Base-by-base conservation (phyloP, 2,888 invertebrate species). In the Epistrophe grossulariae region DNA sequence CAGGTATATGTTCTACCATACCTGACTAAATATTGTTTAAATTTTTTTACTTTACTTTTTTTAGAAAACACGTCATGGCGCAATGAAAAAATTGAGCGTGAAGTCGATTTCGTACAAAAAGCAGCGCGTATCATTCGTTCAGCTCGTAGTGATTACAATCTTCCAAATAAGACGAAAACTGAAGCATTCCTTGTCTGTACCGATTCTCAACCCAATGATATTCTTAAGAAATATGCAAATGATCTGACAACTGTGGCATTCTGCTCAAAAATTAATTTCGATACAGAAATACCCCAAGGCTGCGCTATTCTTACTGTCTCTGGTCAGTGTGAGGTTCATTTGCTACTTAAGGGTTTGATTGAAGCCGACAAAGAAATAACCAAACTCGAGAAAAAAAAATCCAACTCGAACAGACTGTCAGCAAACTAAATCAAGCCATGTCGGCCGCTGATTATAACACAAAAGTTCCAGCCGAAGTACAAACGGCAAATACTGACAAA, bases 61-160 rank as follows among this genome's bases (percentile, higher is more conserved):
- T 28, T 60, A 90, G 90, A 89, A 15, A 91, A 90, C 59, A 90
- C 87, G 48, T 57, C 94, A 0, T 97, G 96, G 96, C 95, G 95
- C 64, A 95, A 96, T 89, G 94, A 95, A 74, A 93, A 94, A 11
- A 93, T 99, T 11, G 99, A 99, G 92, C 93, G 94, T 1, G 96
- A 97, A 74, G 96, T 99, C 52, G 97, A 98, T n/a, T 97, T 97
- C 74, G 95, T 97, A 6, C 96, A 98, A 91, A 97, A 97, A 92
- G 95, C 98, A 85, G 95, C 98, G 0, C 97, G 97, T 90, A 94
- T 95, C 48, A 96, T 99, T 87, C 95, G 99, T 52, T 99, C 99
- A 0, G 96, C 98, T 0, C 95, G 99, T 77, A 96, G 98, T 0
- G 98, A 98, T 90, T 99, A 99, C 93, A 98, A 97, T 93, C 93